phyloP scores from a whole-genome alignment of 1,140 invertebrate genomes.

The Macrobrachium rosenbergii region DNA sequence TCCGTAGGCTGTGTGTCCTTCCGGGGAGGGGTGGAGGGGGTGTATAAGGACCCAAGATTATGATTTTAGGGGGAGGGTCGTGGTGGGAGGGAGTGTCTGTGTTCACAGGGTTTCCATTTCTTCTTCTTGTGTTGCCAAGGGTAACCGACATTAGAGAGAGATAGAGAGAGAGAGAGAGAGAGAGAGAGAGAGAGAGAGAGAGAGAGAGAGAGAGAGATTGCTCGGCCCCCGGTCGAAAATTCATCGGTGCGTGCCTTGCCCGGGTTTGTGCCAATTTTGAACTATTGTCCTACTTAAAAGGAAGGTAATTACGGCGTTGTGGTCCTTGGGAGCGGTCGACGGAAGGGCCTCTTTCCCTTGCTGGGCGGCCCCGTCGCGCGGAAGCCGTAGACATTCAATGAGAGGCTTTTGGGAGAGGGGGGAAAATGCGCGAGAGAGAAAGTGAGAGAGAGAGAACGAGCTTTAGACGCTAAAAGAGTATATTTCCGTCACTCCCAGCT shows the following conservation, averaged over 20 bases:
- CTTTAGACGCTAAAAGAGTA: too few species aligned
- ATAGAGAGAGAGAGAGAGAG: slow-evolving; percentile 18
- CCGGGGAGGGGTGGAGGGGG: too few species aligned
- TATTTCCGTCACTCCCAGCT: too few species aligned
- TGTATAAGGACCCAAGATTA: too few species aligned
- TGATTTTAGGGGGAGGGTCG: too few species aligned
- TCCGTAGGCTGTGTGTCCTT: too few species aligned
- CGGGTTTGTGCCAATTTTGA: slow-evolving; percentile 57
- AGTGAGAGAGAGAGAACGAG: not conserved
- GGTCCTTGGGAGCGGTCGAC: not conserved
- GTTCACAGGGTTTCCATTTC: too few species aligned
- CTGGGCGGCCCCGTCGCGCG: not conserved
- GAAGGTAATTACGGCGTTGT: slow-evolving; percentile 4
- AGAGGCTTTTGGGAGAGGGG: not conserved
- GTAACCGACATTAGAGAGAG: not conserved
- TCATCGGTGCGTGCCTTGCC: slow-evolving; percentile 52
- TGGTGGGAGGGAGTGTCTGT: too few species aligned
- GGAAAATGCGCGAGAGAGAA: not conserved
- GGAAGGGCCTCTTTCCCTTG: slow-evolving; percentile 6
- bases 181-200: slow-evolving; percentile 24
- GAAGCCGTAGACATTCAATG: slow-evolving; percentile 17
- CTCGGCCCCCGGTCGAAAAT: slow-evolving; percentile 21
- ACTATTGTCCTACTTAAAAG: slow-evolving; percentile 52
- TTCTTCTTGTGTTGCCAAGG: too few species aligned
- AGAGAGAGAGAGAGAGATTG: slow-evolving; percentile 5